Base-by-base conservation (phyloP, 2,888 invertebrate genomes). In the Drymonia ruficornis region DNA sequence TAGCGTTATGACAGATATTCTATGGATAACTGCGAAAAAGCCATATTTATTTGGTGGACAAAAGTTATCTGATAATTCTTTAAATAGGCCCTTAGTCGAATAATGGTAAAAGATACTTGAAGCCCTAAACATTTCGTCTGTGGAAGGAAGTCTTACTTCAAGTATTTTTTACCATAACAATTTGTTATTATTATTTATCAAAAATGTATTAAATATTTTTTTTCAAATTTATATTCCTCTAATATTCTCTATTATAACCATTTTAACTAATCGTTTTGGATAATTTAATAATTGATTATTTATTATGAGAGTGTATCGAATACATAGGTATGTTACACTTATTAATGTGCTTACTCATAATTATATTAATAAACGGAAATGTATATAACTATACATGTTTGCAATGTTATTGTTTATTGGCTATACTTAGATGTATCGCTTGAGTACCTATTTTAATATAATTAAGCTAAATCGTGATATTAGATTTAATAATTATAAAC, bases 391-490 rank as follows among this genome's bases (percentile, higher is more conserved):
- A 66, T 68, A 65, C 80, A 83, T 84, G 78, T 86, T 85, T 79
- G 86, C 83, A 73, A 84, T 86, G 86, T 89, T 88, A 88, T 83
- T 61, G 78, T 86, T 85, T 78, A 80, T 78, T 78, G 77, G 83
- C 81, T 70, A 68, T 64, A 70, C 61, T 81, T 87, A 83, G 76
- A 80, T 79, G 83, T 87, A 84, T 84, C 69, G 91, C 90, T 90
- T 91, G 74, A 83, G 81, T 86, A 88, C 79, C 80, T 89, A 85
- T 87, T 83, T 84, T 76, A 84, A 78, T 84, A 84, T 83, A 83
- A 85, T 84, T 92, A 92, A 92, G 92, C 89, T 92, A 91, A 91
- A 92, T 91, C 91, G 92, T 92, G 92, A 92, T 92, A 92, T 86
- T 92, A 92, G 92, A 87, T 86, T 83, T 88, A 92, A 89, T 86